Conservation (phyloP, 2,113 vertebrate genomes). For the Lipotes vexillifer region DNA sequence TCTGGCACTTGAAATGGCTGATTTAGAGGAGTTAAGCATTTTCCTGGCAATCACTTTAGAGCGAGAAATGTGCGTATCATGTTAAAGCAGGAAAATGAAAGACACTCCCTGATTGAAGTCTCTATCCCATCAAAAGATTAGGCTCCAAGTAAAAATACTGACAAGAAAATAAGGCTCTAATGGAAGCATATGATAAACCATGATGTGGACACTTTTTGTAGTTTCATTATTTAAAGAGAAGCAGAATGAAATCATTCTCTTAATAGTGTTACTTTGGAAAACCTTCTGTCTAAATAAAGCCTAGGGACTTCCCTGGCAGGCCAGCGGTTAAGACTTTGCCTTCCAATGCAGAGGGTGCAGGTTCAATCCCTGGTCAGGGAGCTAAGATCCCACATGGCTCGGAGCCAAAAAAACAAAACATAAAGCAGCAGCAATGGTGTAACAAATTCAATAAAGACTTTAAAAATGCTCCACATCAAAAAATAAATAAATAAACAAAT, state of each 20-base stretch:
- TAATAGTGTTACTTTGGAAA: slow-evolving; percentile 5
- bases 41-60: slow-evolving; percentile 71
- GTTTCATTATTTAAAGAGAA: slow-evolving; percentile 21
- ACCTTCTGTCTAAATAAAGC: not conserved
- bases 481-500: too few relatives aligned
- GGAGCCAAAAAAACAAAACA: too few relatives aligned
- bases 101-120: slow-evolving; percentile 49
- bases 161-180: slow-evolving; percentile 61
- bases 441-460: too few relatives aligned
- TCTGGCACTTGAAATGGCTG: slow-evolving; percentile 77
- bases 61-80: slow-evolving; percentile 64
- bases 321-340: too few relatives aligned
- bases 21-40: slow-evolving; percentile 76
- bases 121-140: slow-evolving; percentile 36
- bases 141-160: slow-evolving; percentile 47
- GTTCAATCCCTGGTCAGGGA: too few relatives aligned
- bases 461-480: too few relatives aligned
- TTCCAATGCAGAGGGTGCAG: too few relatives aligned
- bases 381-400: too few relatives aligned
- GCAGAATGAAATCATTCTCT: slow-evolving; percentile 29
- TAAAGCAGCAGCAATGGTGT: too few relatives aligned
- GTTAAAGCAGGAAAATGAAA: slow-evolving; percentile 80
- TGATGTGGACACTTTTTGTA: slow-evolving; percentile 24
- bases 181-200: not conserved
- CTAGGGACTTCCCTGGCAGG: not conserved